Evolutionary conservation across 2,888 invertebrate genomes (phyloP), one percentile per base, ranked within the genome.

Genomic region (Alloscopus bannaensis): DNA sequence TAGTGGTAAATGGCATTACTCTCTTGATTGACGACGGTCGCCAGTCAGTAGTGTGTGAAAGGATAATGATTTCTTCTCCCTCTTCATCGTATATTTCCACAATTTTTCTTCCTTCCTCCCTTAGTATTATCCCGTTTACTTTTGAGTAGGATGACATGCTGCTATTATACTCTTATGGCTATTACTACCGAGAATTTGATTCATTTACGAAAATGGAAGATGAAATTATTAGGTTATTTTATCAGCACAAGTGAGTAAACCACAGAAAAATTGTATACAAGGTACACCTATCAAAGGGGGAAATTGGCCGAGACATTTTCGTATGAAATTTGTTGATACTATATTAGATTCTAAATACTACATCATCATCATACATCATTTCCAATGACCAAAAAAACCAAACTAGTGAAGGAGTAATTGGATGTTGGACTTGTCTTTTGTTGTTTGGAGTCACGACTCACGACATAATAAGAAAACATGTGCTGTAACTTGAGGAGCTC

Each of bases 21-120:
- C 50, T 72, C 73, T 73, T 73, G 73, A 73, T 65, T 73, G 73
- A 72, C 64, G 72, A 65, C 59, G 55, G 64, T 52, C 45, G 47
- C 64, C 59, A 60, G 40, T n/a, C n/a, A n/a, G n/a, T n/a, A n/a
- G n/a, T n/a, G n/a, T 16, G 60, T 60, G 60, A 60, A 60, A 60
- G 60, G 60, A 60, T 60, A 60, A 60, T 60, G 24, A 24, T 36
- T 31, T 60, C 36, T 29, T 11, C 47, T n/a, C 8, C n/a, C 18
- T 11, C n/a, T 47, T 11, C 47, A 22, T 16, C 52, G 26, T 57
- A 57, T 57, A 57, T 57, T n/a, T n/a, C n/a, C n/a, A 13, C 47
- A 47, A 6, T n/a, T 6, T n/a, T 47, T 13, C 36, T 36, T 36
- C 6, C 6, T 13, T 36, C 36, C 36, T 47, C 3, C 18, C 47